Conservation (phyloP, 2,113 vertebrate species). For the Laterallus jamaicensis region DNA sequence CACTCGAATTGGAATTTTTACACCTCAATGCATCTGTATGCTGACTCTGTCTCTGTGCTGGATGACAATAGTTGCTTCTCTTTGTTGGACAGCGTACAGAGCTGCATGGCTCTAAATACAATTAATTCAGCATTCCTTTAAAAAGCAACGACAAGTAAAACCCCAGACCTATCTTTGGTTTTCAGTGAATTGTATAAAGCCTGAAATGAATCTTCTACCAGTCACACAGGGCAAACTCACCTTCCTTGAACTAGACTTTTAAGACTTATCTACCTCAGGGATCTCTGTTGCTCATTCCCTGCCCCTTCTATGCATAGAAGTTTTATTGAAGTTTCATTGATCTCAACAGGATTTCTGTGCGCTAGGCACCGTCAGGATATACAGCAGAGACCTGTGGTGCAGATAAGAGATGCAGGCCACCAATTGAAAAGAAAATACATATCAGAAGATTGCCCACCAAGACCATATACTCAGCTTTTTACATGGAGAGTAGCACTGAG, state of each 20-base stretch:
- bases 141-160: background rate
- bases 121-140: background rate
- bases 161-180: background rate
- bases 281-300: constrained; percentile 20
- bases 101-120: background rate
- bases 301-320: background rate
- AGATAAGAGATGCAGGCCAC: background rate
- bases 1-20: background rate
- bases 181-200: background rate
- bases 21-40: background rate
- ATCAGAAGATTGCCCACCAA: background rate
- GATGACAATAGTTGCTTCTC: background rate
- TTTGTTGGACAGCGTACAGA: background rate
- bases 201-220: background rate
- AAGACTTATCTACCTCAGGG: background rate
- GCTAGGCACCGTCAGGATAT: background rate
- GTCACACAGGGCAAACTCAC: background rate
- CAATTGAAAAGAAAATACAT: background rate
- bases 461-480: background rate
- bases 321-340: constrained; percentile 32
- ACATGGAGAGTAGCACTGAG: background rate
- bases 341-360: constrained; percentile 6
- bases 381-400: background rate
- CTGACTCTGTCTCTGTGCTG: background rate
- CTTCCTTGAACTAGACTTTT: constrained; percentile 37